Evolutionary conservation across 2,113 vertebrate genomes (phyloP).

Genomic region (Phylloscopus whistleri): DNA sequence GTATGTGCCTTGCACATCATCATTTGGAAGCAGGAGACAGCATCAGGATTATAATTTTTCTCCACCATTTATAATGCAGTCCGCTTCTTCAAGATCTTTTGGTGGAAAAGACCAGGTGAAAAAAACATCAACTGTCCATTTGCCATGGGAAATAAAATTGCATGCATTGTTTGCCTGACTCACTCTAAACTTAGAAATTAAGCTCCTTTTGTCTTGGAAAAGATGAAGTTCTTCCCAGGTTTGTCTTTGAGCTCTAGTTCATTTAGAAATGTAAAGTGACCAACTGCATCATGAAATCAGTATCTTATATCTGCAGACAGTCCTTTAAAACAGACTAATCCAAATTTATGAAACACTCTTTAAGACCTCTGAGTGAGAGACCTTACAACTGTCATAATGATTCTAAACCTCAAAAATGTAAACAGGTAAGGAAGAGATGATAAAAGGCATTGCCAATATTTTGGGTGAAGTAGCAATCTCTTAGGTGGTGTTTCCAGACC

Average conservation of each 20-base stretch:
- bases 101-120: background rate
- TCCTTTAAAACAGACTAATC: background rate
- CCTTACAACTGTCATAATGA: background rate
- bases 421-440: background rate
- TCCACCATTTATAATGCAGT: background rate
- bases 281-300: background rate
- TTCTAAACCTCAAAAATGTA: background rate
- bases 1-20: background rate
- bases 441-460: background rate
- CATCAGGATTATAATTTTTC: slow-evolving; percentile 16
- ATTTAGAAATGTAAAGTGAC: background rate
- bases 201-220: background rate
- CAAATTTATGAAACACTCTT: background rate
- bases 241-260: background rate
- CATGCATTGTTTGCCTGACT: background rate
- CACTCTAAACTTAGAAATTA: background rate
- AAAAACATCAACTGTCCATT: background rate
- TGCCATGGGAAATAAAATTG: slow-evolving; percentile 4
- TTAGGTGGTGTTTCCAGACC: background rate
- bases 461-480: background rate
- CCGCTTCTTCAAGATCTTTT: slow-evolving; percentile 25
- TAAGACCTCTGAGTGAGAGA: background rate
- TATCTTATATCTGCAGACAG: background rate
- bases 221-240: background rate
- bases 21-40: slow-evolving; percentile 2